Base-by-base conservation (phyloP, 2,797 vertebrate species). In the Cirrhinus molitorella region DNA sequence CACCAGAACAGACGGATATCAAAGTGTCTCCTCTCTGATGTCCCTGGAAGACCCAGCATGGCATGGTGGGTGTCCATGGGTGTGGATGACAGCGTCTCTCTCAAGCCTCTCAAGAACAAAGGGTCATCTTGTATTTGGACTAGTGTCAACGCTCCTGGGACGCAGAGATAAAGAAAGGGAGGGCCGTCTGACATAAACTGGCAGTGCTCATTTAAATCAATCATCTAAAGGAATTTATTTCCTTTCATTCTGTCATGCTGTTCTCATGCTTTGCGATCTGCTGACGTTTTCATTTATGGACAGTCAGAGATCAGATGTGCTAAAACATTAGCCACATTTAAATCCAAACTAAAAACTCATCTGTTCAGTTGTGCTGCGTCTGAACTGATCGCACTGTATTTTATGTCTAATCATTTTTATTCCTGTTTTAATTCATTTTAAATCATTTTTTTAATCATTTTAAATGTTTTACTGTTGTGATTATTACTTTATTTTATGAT, bases 51-150 rank as follows among this genome's bases (percentile, higher is more conserved):
- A 83, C 57, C 75, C 23, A 49, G 84, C 76, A 65, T 67, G n/a
- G 72, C 89, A 5, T 53, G 47, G 89, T 91, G 90, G 88, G 90
- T 90, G 89, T 91, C 81, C 88, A 67, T 83, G 87, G 89, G 87
- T 82, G 87, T 88, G 85, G 80, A 78, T 55, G 25, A 75, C 59
- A 57, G 21, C 45, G 28, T 77, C 51, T 81, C 59, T 72, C 40
- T 67, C 16, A 45, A 43, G 75, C 81, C 85, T 80, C 59, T 71
- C 63, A 45, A 40, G 84, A 80, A 87, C 77, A 82, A 88, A 63
- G 85, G 86, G 88, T 88, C 88, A 88, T n/a, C 65, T 61, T 87
- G 79, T 88, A 89, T 88, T 80, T 87, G 76, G 57, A 21, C 77
- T 78, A 25, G 82, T 83, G 85, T 89, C 76, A 25, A 65, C 49